Base-by-base conservation (phyloP, 1,140 invertebrate species). In the Thaumetopoea pityocampa region DNA sequence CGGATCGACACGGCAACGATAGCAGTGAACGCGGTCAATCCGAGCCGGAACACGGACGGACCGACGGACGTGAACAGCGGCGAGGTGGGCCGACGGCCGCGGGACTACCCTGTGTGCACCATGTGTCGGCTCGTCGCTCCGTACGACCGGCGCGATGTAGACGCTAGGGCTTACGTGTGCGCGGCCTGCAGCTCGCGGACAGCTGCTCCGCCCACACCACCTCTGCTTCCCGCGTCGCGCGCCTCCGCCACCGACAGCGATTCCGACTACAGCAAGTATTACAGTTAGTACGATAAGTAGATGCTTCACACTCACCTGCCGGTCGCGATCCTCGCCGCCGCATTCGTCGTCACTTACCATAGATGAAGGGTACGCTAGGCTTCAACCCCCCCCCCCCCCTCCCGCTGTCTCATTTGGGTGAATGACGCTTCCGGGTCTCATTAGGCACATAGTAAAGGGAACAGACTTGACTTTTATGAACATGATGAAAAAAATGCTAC, bases 201-300 rank as follows among this genome's bases (percentile, higher is more conserved):
- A 6, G 54, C 53, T 8, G 51, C 42, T n/a, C 16, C 36, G 5
- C 24, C 42, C 10, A 24, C 18, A 5, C 51, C n/a, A n/a, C n/a
- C n/a, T n/a, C n/a, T n/a, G n/a, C n/a, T n/a, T n/a, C n/a, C 46
- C 19, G 7, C 41, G 4, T 20, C 40, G 12, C 54, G 50, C 11
- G 16, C 40, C 11, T 51, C 45, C 9, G 27, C 48, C 27, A 57
- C 74, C 26, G 73, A 78, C 60, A 71, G 64, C 56, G 77, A 79
- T 44, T 76, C 76, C 63, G 79, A 83, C 71, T 83, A 80, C 79
- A 83, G 76, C 79, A 83, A 83, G 76, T 83, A 83, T 83, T 83
- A 83, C 76, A 77, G 79, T 83, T 80, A 80, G 79, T 83, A 70
- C 40, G 24, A 35, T 36, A 34, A 76, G 70, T 80, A 82, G 74